phyloP scores from a whole-genome alignment of 2,113 vertebrate genomes.

The Pituophis catenifer region DNA sequence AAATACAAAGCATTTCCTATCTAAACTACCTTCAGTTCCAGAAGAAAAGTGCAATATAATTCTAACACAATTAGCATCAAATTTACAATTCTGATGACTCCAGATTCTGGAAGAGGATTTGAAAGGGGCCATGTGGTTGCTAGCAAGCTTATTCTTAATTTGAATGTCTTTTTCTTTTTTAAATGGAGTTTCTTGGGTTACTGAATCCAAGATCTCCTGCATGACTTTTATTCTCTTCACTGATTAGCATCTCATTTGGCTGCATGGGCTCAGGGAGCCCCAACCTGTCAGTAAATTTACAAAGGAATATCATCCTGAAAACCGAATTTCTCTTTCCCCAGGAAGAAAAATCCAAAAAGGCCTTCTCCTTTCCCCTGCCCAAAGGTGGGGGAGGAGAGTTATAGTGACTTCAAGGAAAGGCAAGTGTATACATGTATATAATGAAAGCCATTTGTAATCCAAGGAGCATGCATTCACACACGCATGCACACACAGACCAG shows the following conservation, averaged over 20 bases:
- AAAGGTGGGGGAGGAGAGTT: neutral
- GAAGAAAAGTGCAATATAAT: neutral
- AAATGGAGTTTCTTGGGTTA: neutral
- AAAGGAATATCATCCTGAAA: neutral
- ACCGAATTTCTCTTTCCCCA: neutral
- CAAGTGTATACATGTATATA: neutral
- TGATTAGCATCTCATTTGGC: neutral
- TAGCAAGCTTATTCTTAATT: neutral
- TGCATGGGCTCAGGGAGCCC: neutral
- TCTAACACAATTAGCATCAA: neutral
- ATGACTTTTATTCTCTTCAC: neutral
- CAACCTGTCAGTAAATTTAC: neutral
- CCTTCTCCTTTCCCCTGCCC: slow-evolving; percentile 4
- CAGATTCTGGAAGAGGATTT: neutral
- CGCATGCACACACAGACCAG: fast-evolving
- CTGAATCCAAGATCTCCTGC: neutral
- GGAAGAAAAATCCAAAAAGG: neutral
- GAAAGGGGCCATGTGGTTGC: neutral
- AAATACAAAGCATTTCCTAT: neutral
- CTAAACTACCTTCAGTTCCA: neutral
- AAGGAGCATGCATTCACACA: neutral
- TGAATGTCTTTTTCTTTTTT: neutral
- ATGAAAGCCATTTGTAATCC: slow-evolving; percentile 19
- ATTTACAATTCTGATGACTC: neutral
- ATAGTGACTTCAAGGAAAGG: neutral